Base-by-base conservation (phyloP, 2,888 invertebrate species). In the Thereva nobilitata region DNA sequence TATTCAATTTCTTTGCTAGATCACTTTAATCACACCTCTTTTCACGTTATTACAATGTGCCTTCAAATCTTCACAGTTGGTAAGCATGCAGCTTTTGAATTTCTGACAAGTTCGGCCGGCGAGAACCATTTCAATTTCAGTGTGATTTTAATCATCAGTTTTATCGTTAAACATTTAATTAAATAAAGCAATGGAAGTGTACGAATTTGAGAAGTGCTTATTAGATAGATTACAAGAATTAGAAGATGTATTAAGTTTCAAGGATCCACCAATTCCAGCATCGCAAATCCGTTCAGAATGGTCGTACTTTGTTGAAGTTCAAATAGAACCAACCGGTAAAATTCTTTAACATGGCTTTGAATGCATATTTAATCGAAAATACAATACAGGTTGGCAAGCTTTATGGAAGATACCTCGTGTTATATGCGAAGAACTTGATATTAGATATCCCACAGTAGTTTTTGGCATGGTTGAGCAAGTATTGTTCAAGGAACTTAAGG, bases 401-500 rank as follows among this genome's bases (percentile, higher is more conserved):
- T 73, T 87, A 44, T 87, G 87, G 87, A 86, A 86, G 76, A 84
- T 87, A 64, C 84, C 86, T 0, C 80, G 86, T 38, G 72, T 81
- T 4, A 84, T 82, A 6, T 87, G 87, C 70, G 85, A 86, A 73
- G 81, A 83, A 54, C 77, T 86, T 4, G 79, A 84, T 61, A 80
- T 87, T n/a, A 82, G 83, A 10, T 87, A 83, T 77, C 87, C 87
- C 0, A 84, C 85, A 0, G 78, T 86, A n/a, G 86, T 86, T 0
- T 78, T 84, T 40, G 85, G 86, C 0, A 82, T 82, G 64, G 82
- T 86, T 1, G 79, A 84, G 53, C 79, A 83, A 68, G 81, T 86
- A 0, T 78, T 84, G 50, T 84, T 82, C 53, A 72, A 77, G 5
- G 82, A 83, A 34, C 75, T 86, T 0, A 78, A 79, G 61, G 86